phyloP scores from a whole-genome alignment of 2,113 vertebrate genomes.

The Seriola quinqueradiata region DNA sequence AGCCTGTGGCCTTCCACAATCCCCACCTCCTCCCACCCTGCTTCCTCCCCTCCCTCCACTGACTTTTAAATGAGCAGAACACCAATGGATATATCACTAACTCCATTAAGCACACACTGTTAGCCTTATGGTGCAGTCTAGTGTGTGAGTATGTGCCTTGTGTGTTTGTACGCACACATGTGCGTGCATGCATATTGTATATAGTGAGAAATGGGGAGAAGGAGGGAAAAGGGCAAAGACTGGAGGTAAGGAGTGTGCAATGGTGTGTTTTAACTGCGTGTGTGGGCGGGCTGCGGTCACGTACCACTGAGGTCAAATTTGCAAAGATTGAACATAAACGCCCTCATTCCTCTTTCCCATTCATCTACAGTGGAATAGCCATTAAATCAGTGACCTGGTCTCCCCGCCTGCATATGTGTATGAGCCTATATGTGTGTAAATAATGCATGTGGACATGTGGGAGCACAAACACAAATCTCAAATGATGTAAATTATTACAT shows the following conservation, averaged over 20 bases:
- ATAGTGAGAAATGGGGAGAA: background rate
- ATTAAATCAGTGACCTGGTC: conserved; percentile 57
- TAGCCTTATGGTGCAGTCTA: conserved; percentile 48
- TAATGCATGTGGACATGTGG: conserved; percentile 26
- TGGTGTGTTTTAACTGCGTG: conserved; percentile 22
- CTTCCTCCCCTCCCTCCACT: conserved; percentile 48
- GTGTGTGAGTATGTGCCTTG: conserved; percentile 16
- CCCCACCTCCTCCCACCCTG: conserved; percentile 38
- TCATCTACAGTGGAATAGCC: conserved; percentile 50
- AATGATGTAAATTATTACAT: conserved; percentile 37
- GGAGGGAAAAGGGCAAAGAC: conserved; percentile 10
- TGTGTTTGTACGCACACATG: conserved; percentile 3
- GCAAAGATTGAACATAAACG: conserved; percentile 65
- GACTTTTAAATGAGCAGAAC: conserved; percentile 75
- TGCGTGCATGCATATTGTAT: background rate
- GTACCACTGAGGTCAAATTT: conserved; percentile 71
- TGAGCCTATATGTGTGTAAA: conserved; percentile 29
- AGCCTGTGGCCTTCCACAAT: conserved; percentile 46
- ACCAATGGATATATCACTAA: conserved; percentile 69
- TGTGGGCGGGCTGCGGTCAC: conserved; percentile 40
- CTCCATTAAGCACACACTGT: conserved; percentile 65
- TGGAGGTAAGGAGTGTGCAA: conserved; percentile 17
- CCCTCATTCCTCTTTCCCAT: conserved; percentile 55
- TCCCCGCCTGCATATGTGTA: background rate
- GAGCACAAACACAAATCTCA: conserved; percentile 18